Conservation (phyloP, 2,888 invertebrate genomes). For the Catocala nupta region DNA sequence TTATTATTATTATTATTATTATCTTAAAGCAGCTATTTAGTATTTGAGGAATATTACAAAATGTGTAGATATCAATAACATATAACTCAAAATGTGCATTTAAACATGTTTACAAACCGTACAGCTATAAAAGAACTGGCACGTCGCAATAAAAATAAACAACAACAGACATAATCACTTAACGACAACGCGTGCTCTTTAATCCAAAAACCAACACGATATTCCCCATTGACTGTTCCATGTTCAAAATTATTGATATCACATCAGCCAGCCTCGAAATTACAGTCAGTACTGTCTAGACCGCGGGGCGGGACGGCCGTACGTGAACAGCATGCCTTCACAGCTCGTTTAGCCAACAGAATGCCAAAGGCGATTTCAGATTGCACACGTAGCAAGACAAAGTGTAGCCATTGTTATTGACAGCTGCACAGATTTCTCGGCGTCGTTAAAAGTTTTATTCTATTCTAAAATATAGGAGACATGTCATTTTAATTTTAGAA, state of each 20-base stretch:
- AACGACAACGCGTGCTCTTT: neutral
- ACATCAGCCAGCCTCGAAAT: constrained; percentile 53
- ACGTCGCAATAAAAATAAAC: too few species aligned
- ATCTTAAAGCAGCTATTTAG: too few species aligned
- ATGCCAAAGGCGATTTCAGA: constrained; percentile 68
- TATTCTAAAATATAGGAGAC: neutral
- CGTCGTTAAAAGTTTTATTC: constrained; percentile 27
- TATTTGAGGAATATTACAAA: too few species aligned
- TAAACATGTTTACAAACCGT: too few species aligned
- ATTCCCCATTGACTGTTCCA: constrained; percentile 20
- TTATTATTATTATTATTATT: too few species aligned
- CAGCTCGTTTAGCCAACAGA: constrained; percentile 68
- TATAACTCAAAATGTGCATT: too few species aligned
- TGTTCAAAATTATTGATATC: constrained; percentile 51
- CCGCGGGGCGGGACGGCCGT: constrained; percentile 59
- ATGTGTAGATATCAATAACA: too few species aligned
- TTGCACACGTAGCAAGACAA: constrained; percentile 72
- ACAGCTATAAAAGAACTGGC: too few species aligned
- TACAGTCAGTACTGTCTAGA: constrained; percentile 53
- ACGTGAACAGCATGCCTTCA: constrained; percentile 70
- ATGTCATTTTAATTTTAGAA: too few species aligned
- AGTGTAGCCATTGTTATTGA: constrained; percentile 66
- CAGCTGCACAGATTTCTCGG: constrained; percentile 58
- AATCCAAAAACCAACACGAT: constrained; percentile 16
- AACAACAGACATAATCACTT: neutral